Percentiles rank a stretch among this genome's conserved stretches.
phyloP scores from a whole-genome alignment of 2,888 invertebrate genomes.

The Elysia crispata region DNA sequence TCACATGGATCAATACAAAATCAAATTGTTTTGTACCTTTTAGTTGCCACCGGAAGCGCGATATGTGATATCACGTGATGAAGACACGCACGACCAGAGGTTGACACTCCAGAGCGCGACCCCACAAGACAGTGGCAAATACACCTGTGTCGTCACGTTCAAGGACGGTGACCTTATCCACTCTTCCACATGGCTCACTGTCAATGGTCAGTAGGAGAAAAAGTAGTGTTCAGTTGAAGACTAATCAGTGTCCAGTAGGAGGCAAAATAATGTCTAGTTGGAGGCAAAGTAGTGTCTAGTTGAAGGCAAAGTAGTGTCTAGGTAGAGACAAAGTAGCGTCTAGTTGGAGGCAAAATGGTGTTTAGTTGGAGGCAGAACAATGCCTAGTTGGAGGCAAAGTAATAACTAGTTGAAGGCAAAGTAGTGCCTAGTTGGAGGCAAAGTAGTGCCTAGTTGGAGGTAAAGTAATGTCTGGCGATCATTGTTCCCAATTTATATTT shows the following conservation, averaged over 20 bases:
- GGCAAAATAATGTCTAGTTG: not conserved
- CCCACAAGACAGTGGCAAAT: constrained; percentile 69
- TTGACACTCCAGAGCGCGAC: constrained; percentile 52
- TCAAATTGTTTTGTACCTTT: not conserved
- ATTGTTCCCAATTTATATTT: no score
- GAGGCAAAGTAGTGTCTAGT: no score
- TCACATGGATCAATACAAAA: no score
- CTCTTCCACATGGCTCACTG: constrained; percentile 58
- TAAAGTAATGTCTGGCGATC: no score
- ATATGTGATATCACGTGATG: constrained; percentile 31
- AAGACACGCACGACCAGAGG: constrained; percentile 22
- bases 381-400: no score
- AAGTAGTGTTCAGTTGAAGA: not conserved
- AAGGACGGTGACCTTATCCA: constrained; percentile 58
- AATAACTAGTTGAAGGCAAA: no score
- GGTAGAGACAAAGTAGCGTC: no score
- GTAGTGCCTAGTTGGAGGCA: no score
- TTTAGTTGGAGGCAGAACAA: no score
- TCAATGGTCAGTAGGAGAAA: constrained; percentile 55
- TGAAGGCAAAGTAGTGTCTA: no score
- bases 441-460: no score
- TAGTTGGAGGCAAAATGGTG: no score
- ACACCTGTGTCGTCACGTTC: constrained; percentile 66
- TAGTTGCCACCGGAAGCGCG: constrained; percentile 40
- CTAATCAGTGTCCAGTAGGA: not conserved